Evolutionary conservation across 2,797 vertebrate genomes (phyloP), one percentile per base, ranked within the genome.

Genomic region (Sebastes variabilis): DNA sequence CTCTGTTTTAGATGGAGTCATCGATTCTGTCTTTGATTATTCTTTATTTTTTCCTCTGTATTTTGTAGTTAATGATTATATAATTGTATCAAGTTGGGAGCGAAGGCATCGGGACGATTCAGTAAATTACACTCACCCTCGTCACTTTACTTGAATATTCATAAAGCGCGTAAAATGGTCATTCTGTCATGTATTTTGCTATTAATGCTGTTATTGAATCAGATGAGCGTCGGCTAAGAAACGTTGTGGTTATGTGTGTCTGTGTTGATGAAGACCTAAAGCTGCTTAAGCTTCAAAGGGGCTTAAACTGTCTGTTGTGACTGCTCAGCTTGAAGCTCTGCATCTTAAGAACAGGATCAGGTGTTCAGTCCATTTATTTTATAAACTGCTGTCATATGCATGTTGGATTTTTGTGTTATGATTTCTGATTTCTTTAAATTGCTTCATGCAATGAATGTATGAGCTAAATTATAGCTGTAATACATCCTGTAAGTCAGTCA

Each of bases 181-280:
- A 24, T 16, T 32, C 20, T 6, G 30, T 68, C 24, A 20, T 25
- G 9, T 58, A 8, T 84, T 52, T 55, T 14, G 38, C 18, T 27
- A 54, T 66, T 46, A 72, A 66, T 12, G 10, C 24, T 70, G 24
- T 66, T 27, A 69, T 36, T 74, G 58, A 74, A 86, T 81, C 69
- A 52, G 73, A 80, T 68, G 30, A 72, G 66, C 56, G 9, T 7
- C 22, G 77, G 49, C 59, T 66, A 27, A 54, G 58, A 58, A 61
- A 72, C 16, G 55, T 80, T 22, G 36, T 64, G n/a, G 9, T 60
- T 27, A 46, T 52, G 59, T 65, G 75, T 36, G 42, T 58, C 42
- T 71, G 59, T 77, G 67, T 25, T 66, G 81, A 86, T 85, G 24
- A 86, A 66, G 69, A 74, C 61, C 58, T 55, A 71, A 80, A 86